phyloP scores from a whole-genome alignment of 1,140 invertebrate species.

The Linepithema humile region DNA sequence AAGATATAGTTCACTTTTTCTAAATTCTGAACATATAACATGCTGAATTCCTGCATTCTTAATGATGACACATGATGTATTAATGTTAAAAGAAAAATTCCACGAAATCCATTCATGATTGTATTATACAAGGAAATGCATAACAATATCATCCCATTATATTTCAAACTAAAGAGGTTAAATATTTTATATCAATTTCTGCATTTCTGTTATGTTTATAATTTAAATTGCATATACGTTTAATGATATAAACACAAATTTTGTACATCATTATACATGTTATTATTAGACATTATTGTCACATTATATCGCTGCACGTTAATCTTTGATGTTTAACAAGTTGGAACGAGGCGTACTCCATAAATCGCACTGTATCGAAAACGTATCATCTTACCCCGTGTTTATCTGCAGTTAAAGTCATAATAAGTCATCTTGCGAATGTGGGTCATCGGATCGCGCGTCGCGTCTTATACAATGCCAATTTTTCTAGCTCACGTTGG shows the following conservation, averaged over 20 bases:
- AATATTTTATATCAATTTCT: not conserved
- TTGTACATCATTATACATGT: not conserved
- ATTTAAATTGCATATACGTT: not conserved
- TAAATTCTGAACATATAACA: not conserved
- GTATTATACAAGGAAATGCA: not conserved
- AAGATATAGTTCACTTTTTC: not conserved
- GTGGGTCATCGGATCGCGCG: slow-evolving; percentile 29
- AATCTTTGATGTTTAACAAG: not conserved
- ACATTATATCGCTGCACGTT: not conserved
- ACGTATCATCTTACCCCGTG: not conserved
- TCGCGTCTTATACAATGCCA: slow-evolving; percentile 30
- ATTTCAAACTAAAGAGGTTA: not conserved
- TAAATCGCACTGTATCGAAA: not conserved
- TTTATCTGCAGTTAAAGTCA: slow-evolving; percentile 24
- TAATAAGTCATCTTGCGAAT: slow-evolving; percentile 21
- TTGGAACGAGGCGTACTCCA: not conserved
- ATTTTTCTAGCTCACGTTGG: slow-evolving; percentile 29
- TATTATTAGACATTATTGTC: too few species aligned
- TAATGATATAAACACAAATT: not conserved
- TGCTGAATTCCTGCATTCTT: not conserved
- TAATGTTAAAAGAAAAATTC: too few species aligned
- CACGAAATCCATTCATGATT: not conserved
- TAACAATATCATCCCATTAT: not conserved
- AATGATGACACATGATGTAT: not conserved
- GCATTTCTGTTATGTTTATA: not conserved